These are phyloP conservation scores for Molothrus ater DNA, from an alignment of 2,797 vertebrate species.

Conservation along the genomic window DNA sequence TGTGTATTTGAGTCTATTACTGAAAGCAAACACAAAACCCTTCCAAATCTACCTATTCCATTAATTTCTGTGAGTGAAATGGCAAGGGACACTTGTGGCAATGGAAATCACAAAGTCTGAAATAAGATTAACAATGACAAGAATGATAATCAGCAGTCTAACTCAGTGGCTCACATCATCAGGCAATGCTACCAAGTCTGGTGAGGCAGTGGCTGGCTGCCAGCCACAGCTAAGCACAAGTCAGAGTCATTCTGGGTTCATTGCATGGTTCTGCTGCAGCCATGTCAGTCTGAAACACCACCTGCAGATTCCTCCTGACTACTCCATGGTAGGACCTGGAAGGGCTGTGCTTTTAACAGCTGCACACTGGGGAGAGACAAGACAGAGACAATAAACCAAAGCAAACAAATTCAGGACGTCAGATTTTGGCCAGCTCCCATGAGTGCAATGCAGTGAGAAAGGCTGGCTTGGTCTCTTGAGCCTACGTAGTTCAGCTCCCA, in stretches of 20 bases:
- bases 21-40: neutral
- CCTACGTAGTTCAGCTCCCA: neutral
- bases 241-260: neutral
- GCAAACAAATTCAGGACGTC: neutral
- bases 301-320: neutral
- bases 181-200: neutral
- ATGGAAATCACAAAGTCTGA: neutral
- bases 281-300: neutral
- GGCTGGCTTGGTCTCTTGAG: too few species aligned
- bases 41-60: neutral
- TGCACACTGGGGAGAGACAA: neutral
- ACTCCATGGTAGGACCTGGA: neutral
- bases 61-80: neutral
- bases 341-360: neutral
- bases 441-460: neutral
- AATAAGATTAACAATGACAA: neutral
- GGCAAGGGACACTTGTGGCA: neutral
- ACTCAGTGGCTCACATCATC: accelerated
- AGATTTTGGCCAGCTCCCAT: neutral
- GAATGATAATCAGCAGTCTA: neutral
- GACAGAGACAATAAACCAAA: neutral
- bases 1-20: neutral
- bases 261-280: neutral
- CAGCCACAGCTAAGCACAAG: neutral
- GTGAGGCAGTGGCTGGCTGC: neutral